Evolutionary conservation across 2,888 invertebrate species (phyloP), one percentile per base, ranked within the genome.

Genomic region (Dryomyza anilis): DNA sequence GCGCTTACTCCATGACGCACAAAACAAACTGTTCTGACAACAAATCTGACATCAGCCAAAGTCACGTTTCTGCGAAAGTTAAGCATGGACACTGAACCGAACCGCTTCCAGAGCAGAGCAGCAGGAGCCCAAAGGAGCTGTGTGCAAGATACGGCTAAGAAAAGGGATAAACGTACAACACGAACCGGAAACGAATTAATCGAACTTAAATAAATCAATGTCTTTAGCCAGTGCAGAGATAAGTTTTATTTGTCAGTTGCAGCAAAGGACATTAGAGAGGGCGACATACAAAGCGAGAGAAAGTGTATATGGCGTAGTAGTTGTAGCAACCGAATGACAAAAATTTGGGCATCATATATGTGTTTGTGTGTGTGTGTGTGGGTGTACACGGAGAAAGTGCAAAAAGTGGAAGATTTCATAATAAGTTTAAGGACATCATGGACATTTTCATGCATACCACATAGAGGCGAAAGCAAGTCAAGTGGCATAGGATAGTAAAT

Each of bases 141-240:
- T n/a, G n/a, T n/a, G n/a, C n/a, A n/a, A n/a, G n/a, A n/a, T n/a
- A n/a, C n/a, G n/a, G n/a, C n/a, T n/a, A 21, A n/a, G 56, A 39
- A 16, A 27, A 43, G 8, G 30, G 12, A 16, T 16, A 7, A 50
- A 25, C n/a, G 23, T 21, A n/a, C 25, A 56, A 16, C 39, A 72
- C 69, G 70, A 72, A 72, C 63, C 66, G 73, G 74, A 79, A 80
- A 78, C 77, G 76, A 78, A 81, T 80, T 81, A 81, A 81, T 81
- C 82, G 82, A 81, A 81, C 75, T 79, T 73, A 81, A 81, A 81
- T 81, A 81, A 81, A 81, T 81, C 81, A 81, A 80, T 77, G 81
- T 81, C 80, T 74, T 72, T 72, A 64, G 60, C 61, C 64, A 61
- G 55, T 16, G 56, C 45, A 52, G 39, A 66, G 63, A 57, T 63